A percentile compares a stretch with the other conserved stretches of the same genome.
phyloP scores from a whole-genome alignment of 2,797 vertebrate species.

The Pangasius djambal region DNA sequence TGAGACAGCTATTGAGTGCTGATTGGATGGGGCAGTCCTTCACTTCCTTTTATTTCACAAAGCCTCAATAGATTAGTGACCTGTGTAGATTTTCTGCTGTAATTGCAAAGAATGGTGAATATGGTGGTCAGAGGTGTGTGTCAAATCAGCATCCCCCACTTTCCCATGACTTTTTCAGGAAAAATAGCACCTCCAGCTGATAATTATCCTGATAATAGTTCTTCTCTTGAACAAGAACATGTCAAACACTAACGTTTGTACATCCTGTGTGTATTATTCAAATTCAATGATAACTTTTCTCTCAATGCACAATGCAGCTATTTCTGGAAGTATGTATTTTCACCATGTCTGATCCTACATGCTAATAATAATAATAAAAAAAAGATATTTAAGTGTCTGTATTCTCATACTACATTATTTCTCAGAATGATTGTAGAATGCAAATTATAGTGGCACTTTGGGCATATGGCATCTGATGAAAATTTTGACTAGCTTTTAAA shows the following conservation, averaged over 20 bases:
- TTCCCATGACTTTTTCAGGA: conserved; percentile 47
- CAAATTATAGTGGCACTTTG: conserved; percentile 56
- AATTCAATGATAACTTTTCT: background rate
- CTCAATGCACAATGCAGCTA: background rate
- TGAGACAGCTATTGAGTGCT: conserved; percentile 4
- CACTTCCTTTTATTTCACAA: conserved; percentile 9
- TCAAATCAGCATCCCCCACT: conserved; percentile 24
- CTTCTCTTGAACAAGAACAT: conserved; percentile 23
- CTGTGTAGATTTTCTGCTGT: conserved; percentile 51
- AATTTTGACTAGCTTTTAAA: conserved; percentile 37
- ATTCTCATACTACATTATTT: conserved; percentile 68
- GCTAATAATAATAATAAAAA: background rate
- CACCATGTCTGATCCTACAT: background rate
- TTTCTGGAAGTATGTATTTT: too few species aligned
- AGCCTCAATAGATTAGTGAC: conserved; percentile 40
- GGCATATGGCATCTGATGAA: conserved; percentile 55
- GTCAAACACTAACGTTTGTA: conserved; percentile 5
- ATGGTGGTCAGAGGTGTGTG: conserved; percentile 48
- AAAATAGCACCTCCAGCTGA: conserved; percentile 49
- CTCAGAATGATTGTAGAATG: conserved; percentile 35
- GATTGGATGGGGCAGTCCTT: background rate
- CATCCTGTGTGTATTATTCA: background rate
- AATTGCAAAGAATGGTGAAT: conserved; percentile 46
- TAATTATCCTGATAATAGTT: conserved; percentile 58
- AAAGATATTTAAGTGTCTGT: conserved; percentile 72